Evolutionary conservation across 1,140 invertebrate genomes (phyloP), one percentile per base, ranked within the genome.

Genomic region (Penaeus vannamei): DNA sequence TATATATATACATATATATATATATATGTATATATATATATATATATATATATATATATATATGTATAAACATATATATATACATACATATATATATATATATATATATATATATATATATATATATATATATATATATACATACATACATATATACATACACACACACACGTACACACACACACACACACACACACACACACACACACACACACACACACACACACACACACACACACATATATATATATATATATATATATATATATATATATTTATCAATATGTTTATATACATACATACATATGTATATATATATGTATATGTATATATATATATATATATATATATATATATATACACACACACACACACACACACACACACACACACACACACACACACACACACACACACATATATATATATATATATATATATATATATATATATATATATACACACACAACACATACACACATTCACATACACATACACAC

Each of bases 211-310:
- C 5, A 36, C 5, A 36, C 5, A 36, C 5, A 36, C 5, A 36
- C 5, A 36, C 5, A 36, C 5, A 36, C 8, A 42, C 8, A 42
- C 8, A 42, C 8, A 42, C 8, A 42, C 0, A 42, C 8, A 42
- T 42, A 42, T 2, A 4, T 42, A 42, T 42, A 42, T 14, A 72
- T 26, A 72, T 26, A 72, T 8, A 72, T 26, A 29, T 26, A 72
- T 26, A 72, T 72, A 72, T 72, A 72, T 72, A 29, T 72, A 72
- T 72, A 72, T 72, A 72, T 72, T n/a, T 72, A 72, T 72, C n/a
- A n/a, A 26, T 72, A 10, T 72, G 10, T 72, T 7, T 72, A 26
- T 72, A 72, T 26, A 72, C 7, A 72, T 72, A n/a, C 26, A 72
- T 72, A 72, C 26, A 72, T 72, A 29, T 72, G 26, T 72, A 72